Conservation (phyloP, 2,888 invertebrate genomes). For the Megastigmus dorsalis region DNA sequence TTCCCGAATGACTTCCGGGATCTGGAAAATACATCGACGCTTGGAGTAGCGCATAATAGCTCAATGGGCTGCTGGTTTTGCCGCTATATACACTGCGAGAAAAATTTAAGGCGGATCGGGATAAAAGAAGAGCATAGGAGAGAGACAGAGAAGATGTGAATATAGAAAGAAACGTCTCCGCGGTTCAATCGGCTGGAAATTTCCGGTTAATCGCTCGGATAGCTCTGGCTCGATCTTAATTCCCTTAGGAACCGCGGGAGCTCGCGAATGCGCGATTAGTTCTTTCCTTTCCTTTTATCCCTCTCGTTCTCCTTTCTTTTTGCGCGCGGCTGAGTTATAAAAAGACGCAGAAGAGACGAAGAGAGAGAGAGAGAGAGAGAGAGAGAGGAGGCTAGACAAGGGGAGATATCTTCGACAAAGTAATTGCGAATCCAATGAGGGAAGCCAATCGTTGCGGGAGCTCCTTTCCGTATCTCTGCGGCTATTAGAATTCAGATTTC, state of each 20-base stretch:
- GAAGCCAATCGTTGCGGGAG: slow-evolving; percentile 7
- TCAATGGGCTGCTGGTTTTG: too few species aligned
- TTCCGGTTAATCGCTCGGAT: slow-evolving; percentile 60
- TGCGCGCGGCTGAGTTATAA: neutral
- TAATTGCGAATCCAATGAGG: slow-evolving; percentile 36
- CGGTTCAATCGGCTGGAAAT: slow-evolving; percentile 59
- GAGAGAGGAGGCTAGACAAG: neutral
- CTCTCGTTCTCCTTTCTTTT: slow-evolving; percentile 21
- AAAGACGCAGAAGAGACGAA: slow-evolving; percentile 11
- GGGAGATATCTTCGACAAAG: slow-evolving; percentile 17
- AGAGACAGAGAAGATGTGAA: neutral
- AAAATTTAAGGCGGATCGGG: neutral
- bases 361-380: neutral
- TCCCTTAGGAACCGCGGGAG: slow-evolving; percentile 35
- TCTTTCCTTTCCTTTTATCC: too few species aligned
- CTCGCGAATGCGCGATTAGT: neutral
- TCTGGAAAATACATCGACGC: slow-evolving; percentile 2
- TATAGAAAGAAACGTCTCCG: slow-evolving; percentile 49
- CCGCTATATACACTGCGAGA: too few species aligned
- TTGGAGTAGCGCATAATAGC: slow-evolving; percentile 4
- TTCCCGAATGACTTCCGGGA: neutral
- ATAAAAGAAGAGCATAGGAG: neutral
- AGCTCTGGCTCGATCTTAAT: slow-evolving; percentile 51
- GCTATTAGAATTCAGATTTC: slow-evolving; percentile 21
- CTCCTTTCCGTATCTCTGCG: neutral